These are phyloP conservation scores for Oxytorus armatus DNA, from an alignment of 2,888 invertebrate species.

Conservation along the genomic window DNA sequence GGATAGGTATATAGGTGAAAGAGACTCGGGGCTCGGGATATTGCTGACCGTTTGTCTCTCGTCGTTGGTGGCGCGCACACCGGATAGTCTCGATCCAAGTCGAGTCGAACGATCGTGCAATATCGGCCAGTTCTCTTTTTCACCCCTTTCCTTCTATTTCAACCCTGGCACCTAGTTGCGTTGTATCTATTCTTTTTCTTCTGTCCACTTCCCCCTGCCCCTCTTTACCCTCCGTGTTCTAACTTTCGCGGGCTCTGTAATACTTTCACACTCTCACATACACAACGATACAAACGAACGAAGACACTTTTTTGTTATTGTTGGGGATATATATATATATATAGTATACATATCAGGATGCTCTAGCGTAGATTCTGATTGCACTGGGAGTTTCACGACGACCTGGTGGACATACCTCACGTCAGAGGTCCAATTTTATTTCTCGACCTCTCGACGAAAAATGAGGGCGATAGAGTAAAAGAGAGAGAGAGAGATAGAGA, in stretches of 20 bases:
- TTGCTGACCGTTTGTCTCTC: constrained; percentile 70
- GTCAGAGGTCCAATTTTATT: constrained; percentile 65
- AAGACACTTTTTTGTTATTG: not conserved
- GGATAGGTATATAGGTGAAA: constrained; percentile 37
- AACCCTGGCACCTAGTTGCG: constrained; percentile 17
- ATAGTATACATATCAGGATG: constrained; percentile 20
- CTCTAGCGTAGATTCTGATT: constrained; percentile 64
- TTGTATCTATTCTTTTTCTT: constrained; percentile 22
- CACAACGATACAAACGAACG: constrained; percentile 21
- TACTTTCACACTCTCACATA: constrained; percentile 36
- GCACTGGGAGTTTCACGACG: constrained; percentile 65
- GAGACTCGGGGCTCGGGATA: constrained; percentile 64
- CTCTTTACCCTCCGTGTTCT: not conserved
- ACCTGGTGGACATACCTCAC: constrained; percentile 67
- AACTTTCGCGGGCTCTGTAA: constrained; percentile 15
- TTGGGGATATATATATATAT: not conserved
- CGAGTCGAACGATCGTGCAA: constrained; percentile 61
- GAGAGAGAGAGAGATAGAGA: constrained; percentile 14
- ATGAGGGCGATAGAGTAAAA: constrained; percentile 15
- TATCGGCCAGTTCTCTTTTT: constrained; percentile 61
- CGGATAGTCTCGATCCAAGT: constrained; percentile 50
- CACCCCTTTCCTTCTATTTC: constrained; percentile 32
- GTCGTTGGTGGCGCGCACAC: constrained; percentile 52
- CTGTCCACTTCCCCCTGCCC: too few relatives aligned
- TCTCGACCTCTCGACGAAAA: constrained; percentile 58